Evolutionary conservation across 2,888 invertebrate species (phyloP).

Genomic region (Athalia cordata): DNA sequence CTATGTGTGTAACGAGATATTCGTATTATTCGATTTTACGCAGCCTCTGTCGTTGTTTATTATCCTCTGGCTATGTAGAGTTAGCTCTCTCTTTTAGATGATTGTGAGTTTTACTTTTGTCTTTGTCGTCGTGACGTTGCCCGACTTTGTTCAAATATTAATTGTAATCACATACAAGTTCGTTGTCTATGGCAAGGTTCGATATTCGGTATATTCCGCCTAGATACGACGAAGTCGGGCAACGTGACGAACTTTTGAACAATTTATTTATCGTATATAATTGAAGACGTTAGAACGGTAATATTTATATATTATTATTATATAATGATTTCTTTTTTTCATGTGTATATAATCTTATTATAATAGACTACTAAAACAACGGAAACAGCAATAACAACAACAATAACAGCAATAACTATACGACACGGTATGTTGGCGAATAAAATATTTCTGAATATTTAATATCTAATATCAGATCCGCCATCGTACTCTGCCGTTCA

Average conservation of each 20-base stretch:
- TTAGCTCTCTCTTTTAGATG: constrained; percentile 5
- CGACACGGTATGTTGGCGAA: not conserved
- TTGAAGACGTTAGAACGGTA: constrained; percentile 65
- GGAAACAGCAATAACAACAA: constrained; percentile 35
- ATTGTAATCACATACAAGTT: not conserved
- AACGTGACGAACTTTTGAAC: constrained; percentile 59
- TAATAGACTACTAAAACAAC: constrained; percentile 28
- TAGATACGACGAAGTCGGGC: constrained; percentile 63
- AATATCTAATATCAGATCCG: too few relatives aligned
- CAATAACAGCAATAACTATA: constrained; percentile 6
- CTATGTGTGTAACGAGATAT: not conserved
- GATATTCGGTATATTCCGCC: not conserved
- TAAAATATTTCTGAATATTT: too few relatives aligned
- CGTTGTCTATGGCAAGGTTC: not conserved
- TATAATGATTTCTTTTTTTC: not conserved
- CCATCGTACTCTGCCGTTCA: too few relatives aligned
- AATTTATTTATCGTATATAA: constrained; percentile 2
- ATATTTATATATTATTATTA: not conserved
- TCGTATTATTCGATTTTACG: constrained; percentile 3
- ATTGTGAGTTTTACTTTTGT: not conserved
- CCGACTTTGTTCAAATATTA: constrained; percentile 17
- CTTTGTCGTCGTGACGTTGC: constrained; percentile 25
- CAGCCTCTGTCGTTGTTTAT: constrained; percentile 16
- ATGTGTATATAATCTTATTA: not conserved
- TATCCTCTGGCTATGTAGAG: not conserved